Evolutionary conservation across 2,113 vertebrate genomes (phyloP).

Genomic region (Misgurnus mizolepis): DNA sequence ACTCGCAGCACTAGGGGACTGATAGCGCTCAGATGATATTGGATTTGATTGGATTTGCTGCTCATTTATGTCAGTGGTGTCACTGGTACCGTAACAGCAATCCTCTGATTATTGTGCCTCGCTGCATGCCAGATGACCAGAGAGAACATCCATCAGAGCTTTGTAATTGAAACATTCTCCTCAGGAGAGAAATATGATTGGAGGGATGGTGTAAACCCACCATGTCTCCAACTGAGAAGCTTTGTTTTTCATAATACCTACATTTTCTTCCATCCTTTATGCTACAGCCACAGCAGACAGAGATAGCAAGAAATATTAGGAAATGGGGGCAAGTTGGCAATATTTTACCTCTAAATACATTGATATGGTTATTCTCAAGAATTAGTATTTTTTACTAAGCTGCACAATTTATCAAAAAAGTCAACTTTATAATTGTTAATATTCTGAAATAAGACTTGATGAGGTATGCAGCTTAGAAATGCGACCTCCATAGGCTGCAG

Average conservation of each 20-base stretch:
- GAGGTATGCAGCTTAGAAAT: no score
- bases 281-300: background rate
- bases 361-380: no score
- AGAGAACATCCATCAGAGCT: constrained; percentile 40
- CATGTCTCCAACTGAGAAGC: constrained; percentile 10
- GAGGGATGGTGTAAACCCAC: constrained; percentile 18
- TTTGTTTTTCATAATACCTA: background rate
- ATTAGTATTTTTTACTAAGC: no score
- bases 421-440: no score
- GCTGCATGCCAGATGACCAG: constrained; percentile 38
- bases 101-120: constrained; percentile 35
- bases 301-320: no score
- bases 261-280: background rate
- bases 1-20: constrained; percentile 15
- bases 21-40: constrained; percentile 31
- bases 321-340: no score
- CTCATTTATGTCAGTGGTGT: constrained; percentile 42
- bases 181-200: background rate
- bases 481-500: no score
- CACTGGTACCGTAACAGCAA: constrained; percentile 28
- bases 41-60: constrained; percentile 37
- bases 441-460: no score
- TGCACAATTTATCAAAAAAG: no score
- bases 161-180: constrained; percentile 40
- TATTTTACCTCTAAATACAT: no score